Percentiles rank a stretch among this genome's conserved stretches.
phyloP scores from a whole-genome alignment of 2,888 invertebrate species.

The Miltochrista miniata region DNA sequence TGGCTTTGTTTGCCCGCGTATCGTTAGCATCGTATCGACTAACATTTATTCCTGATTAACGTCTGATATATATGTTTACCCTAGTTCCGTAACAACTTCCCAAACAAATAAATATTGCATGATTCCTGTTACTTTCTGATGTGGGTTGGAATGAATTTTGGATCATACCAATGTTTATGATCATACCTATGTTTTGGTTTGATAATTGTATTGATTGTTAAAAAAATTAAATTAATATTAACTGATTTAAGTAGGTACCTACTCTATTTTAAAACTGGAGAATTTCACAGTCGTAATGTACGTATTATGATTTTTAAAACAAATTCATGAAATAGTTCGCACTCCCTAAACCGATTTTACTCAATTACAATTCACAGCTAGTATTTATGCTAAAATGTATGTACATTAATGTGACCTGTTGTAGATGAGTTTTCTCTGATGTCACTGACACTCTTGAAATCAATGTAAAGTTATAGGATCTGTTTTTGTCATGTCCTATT shows the following conservation, averaged over 20 bases:
- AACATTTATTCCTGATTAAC: constrained; percentile 42
- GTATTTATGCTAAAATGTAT: too few relatives aligned
- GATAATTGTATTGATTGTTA: constrained; percentile 1
- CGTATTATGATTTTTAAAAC: too few relatives aligned
- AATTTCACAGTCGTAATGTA: too few relatives aligned
- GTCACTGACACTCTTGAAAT: too few relatives aligned
- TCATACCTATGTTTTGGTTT: constrained; percentile 21
- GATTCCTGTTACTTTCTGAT: constrained; percentile 35
- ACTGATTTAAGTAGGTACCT: too few relatives aligned
- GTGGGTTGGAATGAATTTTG: constrained; percentile 27
- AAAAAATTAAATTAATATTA: neutral
- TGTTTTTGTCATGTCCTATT: too few relatives aligned
- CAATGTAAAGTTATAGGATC: too few relatives aligned
- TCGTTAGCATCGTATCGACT: constrained; percentile 35
- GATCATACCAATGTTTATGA: constrained; percentile 20
- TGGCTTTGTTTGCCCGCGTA: constrained; percentile 44
- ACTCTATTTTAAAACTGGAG: neutral
- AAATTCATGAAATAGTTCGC: too few relatives aligned
- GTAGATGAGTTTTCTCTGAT: too few relatives aligned
- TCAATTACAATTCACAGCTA: too few relatives aligned
- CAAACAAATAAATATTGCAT: constrained; percentile 41
- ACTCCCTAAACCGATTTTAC: too few relatives aligned
- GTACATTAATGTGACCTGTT: too few relatives aligned
- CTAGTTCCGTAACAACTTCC: constrained; percentile 31
- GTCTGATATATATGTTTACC: constrained; percentile 33